A percentile compares a stretch with the other conserved stretches of the same genome.
Conservation (phyloP, 2,888 invertebrate genomes). For the Ethmia dodecea region DNA sequence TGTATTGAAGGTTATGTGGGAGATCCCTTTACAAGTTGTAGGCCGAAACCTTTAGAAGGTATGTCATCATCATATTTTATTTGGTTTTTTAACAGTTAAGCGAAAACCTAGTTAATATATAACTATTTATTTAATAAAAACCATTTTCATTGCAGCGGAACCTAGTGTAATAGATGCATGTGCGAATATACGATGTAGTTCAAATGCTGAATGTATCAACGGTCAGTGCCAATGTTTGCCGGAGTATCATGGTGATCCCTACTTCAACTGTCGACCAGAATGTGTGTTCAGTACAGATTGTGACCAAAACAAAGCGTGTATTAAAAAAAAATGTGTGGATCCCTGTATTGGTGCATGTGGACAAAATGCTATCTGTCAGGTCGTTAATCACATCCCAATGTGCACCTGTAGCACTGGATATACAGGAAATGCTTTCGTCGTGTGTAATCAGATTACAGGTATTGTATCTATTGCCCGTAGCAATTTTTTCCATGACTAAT, state of each 20-base stretch:
- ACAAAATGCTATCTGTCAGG: slow-evolving; percentile 75
- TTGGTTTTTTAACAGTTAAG: background rate
- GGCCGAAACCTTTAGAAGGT: slow-evolving; percentile 70
- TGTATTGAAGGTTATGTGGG: slow-evolving; percentile 85
- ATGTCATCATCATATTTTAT: background rate
- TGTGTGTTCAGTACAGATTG: slow-evolving; percentile 88
- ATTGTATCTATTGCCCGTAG: too few species aligned
- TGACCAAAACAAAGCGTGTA: slow-evolving; percentile 81
- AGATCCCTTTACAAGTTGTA: slow-evolving; percentile 83
- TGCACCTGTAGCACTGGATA: slow-evolving; percentile 81
- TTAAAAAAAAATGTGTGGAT: slow-evolving; percentile 85
- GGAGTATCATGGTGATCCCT: slow-evolving; percentile 86
- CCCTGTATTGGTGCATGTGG: slow-evolving; percentile 87
- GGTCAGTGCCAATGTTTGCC: slow-evolving; percentile 84
- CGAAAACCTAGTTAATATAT: background rate
- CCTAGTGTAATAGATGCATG: slow-evolving; percentile 78
- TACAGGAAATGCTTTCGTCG: slow-evolving; percentile 76
- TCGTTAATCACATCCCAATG: slow-evolving; percentile 82
- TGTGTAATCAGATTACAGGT: slow-evolving; percentile 77
- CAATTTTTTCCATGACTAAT: too few species aligned
- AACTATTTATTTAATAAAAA: background rate
- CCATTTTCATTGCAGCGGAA: slow-evolving; percentile 41
- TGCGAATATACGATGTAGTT: slow-evolving; percentile 82
- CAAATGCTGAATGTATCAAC: slow-evolving; percentile 80
- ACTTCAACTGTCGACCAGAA: slow-evolving; percentile 86